These are phyloP conservation scores for Neosilurus mollespiculum DNA, from an alignment of 2,797 vertebrate genomes.

Conservation along the genomic window DNA sequence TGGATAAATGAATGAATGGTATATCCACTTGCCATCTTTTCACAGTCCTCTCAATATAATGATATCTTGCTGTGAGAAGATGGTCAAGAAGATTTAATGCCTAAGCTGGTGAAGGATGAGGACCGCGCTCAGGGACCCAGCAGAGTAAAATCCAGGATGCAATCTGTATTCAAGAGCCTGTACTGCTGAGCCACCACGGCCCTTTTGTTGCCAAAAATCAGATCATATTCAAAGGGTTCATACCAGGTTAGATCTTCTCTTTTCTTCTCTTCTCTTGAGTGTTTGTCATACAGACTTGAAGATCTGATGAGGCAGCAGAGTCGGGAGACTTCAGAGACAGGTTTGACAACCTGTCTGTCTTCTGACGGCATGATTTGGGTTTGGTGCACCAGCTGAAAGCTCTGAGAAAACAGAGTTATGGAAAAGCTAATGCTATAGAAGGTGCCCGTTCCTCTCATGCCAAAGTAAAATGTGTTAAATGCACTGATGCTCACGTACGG, in stretches of 20 bases:
- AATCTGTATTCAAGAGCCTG: neutral
- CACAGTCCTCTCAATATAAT: slow-evolving; percentile 19
- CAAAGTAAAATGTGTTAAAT: slow-evolving; percentile 17
- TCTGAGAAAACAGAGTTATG: slow-evolving; percentile 47
- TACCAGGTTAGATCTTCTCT: slow-evolving; percentile 21
- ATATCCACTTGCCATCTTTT: slow-evolving; percentile 1
- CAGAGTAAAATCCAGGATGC: neutral
- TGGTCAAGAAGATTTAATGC: neutral
- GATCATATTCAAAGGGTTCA: slow-evolving; percentile 50
- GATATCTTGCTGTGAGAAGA: neutral
- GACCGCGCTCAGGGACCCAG: neutral
- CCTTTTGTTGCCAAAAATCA: slow-evolving; percentile 15
- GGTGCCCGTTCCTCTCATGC: slow-evolving; percentile 5
- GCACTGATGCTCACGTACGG: slow-evolving; percentile 11
- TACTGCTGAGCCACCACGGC: neutral
- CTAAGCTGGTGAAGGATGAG: neutral
- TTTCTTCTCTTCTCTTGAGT: neutral
- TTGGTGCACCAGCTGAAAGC: slow-evolving; percentile 61
- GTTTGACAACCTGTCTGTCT: slow-evolving; percentile 70
- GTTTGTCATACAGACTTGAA: slow-evolving; percentile 46
- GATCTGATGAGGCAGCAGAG: slow-evolving; percentile 66
- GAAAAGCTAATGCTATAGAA: slow-evolving; percentile 1
- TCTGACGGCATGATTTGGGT: slow-evolving; percentile 74
- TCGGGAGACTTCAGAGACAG: slow-evolving; percentile 61
- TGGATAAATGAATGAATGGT: too few relatives aligned